Conservation (phyloP, 2,888 invertebrate genomes). For the Megastigmus dorsalis region DNA sequence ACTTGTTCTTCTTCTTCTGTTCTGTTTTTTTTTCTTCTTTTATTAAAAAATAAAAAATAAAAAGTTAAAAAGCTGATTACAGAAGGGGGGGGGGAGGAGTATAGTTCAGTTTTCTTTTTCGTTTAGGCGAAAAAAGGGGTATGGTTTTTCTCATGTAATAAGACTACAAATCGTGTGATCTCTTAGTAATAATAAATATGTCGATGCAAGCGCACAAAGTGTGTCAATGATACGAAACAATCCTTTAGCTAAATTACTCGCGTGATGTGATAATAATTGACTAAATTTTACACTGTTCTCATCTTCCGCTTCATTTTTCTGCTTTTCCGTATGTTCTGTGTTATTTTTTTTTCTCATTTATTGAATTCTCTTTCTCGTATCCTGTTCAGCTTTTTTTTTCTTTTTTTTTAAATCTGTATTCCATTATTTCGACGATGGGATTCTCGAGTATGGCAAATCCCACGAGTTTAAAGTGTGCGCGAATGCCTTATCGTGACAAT, state of each 20-base stretch:
- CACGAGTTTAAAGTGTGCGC: conserved; percentile 8
- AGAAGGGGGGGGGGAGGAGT: not conserved
- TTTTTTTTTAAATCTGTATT: no score
- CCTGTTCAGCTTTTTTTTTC: not conserved
- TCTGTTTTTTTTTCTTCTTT: conserved; percentile 11
- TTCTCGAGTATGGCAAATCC: conserved; percentile 10
- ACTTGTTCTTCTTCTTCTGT: not conserved
- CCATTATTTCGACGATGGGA: not conserved
- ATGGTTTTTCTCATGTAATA: no score
- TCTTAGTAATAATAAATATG: conserved; percentile 30
- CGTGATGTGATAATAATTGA: conserved; percentile 50
- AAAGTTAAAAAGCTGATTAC: conserved; percentile 29
- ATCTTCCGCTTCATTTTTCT: not conserved
- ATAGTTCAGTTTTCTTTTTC: conserved; percentile 8
- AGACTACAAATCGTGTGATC: conserved; percentile 17
- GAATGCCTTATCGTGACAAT: conserved; percentile 29
- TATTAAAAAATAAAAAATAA: conserved; percentile 35
- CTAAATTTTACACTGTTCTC: conserved; percentile 47
- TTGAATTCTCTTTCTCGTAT: not conserved
- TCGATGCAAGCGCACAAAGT: conserved; percentile 40
- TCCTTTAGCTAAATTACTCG: conserved; percentile 43
- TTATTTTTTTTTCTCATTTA: not conserved
- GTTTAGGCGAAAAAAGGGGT: conserved; percentile 25
- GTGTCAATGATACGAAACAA: conserved; percentile 39
- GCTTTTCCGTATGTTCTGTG: no score